phyloP scores from a whole-genome alignment of 1,140 invertebrate genomes.

The Phenacoccus solenopsis region DNA sequence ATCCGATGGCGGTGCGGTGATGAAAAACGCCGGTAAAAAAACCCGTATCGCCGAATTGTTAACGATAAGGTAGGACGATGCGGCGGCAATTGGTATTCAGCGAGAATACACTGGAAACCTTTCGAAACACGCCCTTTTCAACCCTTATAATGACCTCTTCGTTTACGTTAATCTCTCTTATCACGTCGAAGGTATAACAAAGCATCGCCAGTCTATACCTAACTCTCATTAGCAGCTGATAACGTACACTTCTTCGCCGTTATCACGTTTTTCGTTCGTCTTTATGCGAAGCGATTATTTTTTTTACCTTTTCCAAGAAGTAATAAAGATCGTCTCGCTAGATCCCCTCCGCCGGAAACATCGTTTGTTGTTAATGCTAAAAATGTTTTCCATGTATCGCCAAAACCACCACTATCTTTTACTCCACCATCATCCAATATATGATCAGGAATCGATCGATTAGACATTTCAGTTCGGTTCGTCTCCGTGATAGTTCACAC shows the following conservation, averaged over 20 bases:
- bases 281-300: background rate
- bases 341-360: too few relatives aligned
- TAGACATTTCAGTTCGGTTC: background rate
- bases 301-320: background rate
- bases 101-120: background rate
- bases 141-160: constrained; percentile 1
- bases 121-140: background rate
- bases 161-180: background rate
- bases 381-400: background rate
- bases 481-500: background rate
- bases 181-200: background rate
- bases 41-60: too few relatives aligned
- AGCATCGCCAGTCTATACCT: background rate
- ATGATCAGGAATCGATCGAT: too few relatives aligned
- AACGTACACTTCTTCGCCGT: background rate
- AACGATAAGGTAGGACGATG: background rate
- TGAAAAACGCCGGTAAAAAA: too few relatives aligned
- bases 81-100: background rate
- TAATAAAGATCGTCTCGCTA: background rate
- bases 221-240: background rate
- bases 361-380: background rate
- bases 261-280: background rate
- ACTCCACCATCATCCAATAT: too few relatives aligned
- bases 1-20: too few relatives aligned
- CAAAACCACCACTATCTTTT: too few relatives aligned